Evolutionary conservation across 2,797 vertebrate genomes (phyloP).

Genomic region (Spinibarbus caldwelli): DNA sequence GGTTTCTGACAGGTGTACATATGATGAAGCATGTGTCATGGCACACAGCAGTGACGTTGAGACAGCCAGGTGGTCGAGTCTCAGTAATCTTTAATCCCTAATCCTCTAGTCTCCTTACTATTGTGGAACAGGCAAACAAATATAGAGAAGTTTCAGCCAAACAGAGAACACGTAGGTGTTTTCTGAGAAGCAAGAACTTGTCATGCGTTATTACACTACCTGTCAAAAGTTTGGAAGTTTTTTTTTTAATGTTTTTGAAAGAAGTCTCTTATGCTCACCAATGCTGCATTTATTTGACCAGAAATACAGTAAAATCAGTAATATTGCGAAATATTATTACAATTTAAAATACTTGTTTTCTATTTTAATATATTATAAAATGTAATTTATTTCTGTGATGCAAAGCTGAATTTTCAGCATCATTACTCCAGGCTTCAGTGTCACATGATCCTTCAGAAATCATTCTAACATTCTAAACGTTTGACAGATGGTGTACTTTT

Average conservation of each 20-base stretch:
- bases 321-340: not conserved
- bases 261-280: not conserved
- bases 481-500: not conserved
- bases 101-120: constrained; percentile 47
- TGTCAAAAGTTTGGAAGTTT: not conserved
- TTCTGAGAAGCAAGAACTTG: constrained; percentile 28
- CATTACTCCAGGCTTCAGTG: not conserved
- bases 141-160: constrained; percentile 33
- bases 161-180: not conserved
- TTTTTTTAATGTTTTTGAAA: not conserved
- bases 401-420: not conserved
- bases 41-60: not conserved
- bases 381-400: not conserved
- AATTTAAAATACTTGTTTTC: not conserved
- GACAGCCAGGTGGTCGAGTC: constrained; percentile 18
- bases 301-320: not conserved
- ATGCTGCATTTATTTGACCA: not conserved
- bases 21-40: not conserved
- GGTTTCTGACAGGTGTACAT: not conserved
- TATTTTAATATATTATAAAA: not conserved
- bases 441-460: constrained; percentile 5
- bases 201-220: no score
- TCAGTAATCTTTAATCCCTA: constrained; percentile 63
- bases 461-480: not conserved
- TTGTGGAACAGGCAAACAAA: constrained; percentile 55